Evolutionary conservation across 2,113 vertebrate species (phyloP).

Genomic region (Antechinus stuartii): DNA sequence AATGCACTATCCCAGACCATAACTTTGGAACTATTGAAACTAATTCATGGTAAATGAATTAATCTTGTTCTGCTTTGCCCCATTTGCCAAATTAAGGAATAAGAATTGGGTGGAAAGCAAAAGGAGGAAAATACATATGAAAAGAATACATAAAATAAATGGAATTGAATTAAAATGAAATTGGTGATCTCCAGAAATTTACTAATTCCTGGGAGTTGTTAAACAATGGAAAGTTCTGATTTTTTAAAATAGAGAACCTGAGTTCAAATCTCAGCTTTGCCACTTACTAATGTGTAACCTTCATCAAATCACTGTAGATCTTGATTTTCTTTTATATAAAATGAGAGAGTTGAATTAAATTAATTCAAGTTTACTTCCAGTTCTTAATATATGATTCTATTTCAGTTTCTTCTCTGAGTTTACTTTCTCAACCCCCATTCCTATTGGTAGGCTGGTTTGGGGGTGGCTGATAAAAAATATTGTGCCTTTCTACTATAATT

Average conservation of each 20-base stretch:
- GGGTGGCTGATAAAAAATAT: neutral
- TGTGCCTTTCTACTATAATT: neutral
- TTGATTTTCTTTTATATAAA: neutral
- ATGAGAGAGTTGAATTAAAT: neutral
- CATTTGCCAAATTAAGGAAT: neutral
- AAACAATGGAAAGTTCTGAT: neutral
- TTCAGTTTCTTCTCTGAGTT: neutral
- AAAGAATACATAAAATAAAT: neutral
- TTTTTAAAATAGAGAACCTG: neutral
- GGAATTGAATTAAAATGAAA: neutral
- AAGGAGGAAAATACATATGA: neutral
- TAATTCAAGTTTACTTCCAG: neutral
- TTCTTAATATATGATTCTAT: neutral
- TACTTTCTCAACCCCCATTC: neutral
- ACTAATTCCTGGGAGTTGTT: neutral
- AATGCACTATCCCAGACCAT: neutral
- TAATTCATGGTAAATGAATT: neutral
- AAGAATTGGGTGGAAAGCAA: neutral
- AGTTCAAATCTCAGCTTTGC: neutral
- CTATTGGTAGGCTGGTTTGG: neutral
- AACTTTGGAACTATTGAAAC: neutral
- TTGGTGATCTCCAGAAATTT: neutral
- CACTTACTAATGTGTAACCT: neutral
- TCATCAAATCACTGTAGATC: neutral
- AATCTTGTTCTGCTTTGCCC: neutral